Evolutionary conservation across 2,113 vertebrate genomes (phyloP).

Genomic region (Nyctibius bracteatus): DNA sequence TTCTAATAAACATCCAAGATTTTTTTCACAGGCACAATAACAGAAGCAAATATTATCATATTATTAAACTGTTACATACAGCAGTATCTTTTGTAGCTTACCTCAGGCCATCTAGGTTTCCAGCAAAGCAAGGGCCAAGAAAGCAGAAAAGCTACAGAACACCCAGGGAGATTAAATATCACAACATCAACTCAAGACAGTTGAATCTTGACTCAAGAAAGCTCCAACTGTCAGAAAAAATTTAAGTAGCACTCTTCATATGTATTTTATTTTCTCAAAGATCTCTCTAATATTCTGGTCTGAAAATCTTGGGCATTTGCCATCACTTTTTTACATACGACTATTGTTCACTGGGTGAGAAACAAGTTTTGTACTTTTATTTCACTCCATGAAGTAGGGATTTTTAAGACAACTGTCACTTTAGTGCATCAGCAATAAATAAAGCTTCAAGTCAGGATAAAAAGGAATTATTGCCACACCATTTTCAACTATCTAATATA

Average conservation of each 20-base stretch:
- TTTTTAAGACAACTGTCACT: neutral
- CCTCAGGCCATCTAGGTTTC: neutral
- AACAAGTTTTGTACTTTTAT: neutral
- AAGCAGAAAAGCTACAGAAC: neutral
- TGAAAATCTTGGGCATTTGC: neutral
- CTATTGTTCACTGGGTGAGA: neutral
- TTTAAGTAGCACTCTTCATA: neutral
- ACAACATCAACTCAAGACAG: neutral
- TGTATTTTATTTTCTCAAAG: neutral
- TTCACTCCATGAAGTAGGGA: neutral
- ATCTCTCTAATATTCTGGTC: neutral
- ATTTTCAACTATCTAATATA: neutral
- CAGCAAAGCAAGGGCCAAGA: neutral
- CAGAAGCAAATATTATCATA: neutral
- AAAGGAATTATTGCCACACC: neutral
- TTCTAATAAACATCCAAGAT: neutral
- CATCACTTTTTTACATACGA: neutral
- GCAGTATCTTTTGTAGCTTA: neutral
- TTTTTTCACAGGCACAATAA: neutral
- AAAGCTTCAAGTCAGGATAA: neutral
- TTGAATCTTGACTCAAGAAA: neutral
- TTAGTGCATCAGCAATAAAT: neutral
- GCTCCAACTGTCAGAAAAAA: neutral
- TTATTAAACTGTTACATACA: neutral
- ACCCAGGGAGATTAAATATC: neutral